Evolutionary conservation across 2,888 invertebrate species (phyloP), one percentile per base, ranked within the genome.

Genomic region (Agrenia bidenticulata): DNA sequence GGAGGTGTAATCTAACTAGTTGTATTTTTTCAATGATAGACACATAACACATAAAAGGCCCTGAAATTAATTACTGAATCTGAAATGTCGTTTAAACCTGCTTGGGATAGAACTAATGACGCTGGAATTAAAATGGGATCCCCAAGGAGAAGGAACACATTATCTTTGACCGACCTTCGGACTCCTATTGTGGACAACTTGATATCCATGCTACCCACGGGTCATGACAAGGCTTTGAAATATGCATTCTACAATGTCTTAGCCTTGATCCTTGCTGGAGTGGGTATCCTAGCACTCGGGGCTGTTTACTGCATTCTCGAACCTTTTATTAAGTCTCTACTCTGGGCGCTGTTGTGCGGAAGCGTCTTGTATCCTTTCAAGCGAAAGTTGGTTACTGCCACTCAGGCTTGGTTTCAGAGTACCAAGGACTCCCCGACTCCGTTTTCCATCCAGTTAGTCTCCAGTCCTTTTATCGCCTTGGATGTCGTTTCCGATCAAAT

Each of bases 281-380:
- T 89, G 57, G 85, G 86, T 74, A 85, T 86, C 78, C 85, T 85
- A 41, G 89, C 89, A 17, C 84, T 87, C 49, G 88, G 87, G 79
- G 90, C 90, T 1, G 84, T 94, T 7, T 94, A 90, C 80, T 85
- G 91, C 70, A 90, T 93, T 73, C 82, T 96, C 32, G 90, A 92
- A 77, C 94, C 95, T 0, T 97, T 96, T 81, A 86, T 98, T 39
- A 89, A 92, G 75, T 96, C 98, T 0, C 81, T 99, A 61, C 85
- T 97, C 75, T 99, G 98, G 98, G 96, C 98, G 0, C 83, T 95
- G 63, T 83, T 99, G 37, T 92, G 95, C 77, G 99, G 99, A n/a
- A 94, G 96, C 0, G 90, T 96, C 42, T 83, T 98, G n/a, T 94
- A 95, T 80, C 98, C 98, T 0, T 89, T 95, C 78, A 98, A 98